phyloP scores from a whole-genome alignment of 2,113 vertebrate species.

The Callorhinus ursinus region DNA sequence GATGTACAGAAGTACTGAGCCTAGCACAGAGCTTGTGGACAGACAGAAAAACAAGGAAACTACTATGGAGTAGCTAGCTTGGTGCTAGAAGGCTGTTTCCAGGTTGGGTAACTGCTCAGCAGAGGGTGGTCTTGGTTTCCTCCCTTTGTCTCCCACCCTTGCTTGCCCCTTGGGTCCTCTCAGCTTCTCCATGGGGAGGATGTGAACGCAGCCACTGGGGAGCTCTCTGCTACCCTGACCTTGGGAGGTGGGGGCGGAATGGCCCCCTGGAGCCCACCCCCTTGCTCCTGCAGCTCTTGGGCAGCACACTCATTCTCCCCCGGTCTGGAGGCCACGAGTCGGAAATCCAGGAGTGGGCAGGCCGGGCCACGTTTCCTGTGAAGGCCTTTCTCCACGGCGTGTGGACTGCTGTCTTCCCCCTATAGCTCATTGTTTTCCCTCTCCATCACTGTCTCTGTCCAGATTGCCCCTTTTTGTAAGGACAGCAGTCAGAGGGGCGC shows the following conservation, averaged over 20 bases:
- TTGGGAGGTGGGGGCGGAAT: background rate
- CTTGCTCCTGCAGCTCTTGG: background rate
- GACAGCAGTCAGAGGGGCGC: background rate
- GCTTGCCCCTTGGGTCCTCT: background rate
- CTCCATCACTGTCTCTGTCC: background rate
- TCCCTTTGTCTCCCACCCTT: background rate
- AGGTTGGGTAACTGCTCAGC: background rate
- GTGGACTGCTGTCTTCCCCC: background rate
- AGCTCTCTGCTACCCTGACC: background rate
- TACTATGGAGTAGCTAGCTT: fast-evolving
- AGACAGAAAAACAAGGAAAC: background rate
- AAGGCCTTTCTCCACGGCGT: background rate
- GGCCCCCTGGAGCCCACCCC: background rate
- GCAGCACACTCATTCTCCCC: background rate
- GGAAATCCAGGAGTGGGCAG: background rate
- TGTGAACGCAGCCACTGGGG: background rate
- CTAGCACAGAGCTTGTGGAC: background rate
- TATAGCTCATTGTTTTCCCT: background rate
- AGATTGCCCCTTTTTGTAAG: background rate
- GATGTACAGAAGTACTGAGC: background rate
- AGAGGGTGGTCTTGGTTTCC: background rate
- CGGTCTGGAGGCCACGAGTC: background rate
- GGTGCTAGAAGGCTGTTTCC: background rate
- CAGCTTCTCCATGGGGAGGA: background rate
- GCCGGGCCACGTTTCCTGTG: background rate